phyloP scores from a whole-genome alignment of 2,113 vertebrate species.

The Ardeotis arabs region DNA sequence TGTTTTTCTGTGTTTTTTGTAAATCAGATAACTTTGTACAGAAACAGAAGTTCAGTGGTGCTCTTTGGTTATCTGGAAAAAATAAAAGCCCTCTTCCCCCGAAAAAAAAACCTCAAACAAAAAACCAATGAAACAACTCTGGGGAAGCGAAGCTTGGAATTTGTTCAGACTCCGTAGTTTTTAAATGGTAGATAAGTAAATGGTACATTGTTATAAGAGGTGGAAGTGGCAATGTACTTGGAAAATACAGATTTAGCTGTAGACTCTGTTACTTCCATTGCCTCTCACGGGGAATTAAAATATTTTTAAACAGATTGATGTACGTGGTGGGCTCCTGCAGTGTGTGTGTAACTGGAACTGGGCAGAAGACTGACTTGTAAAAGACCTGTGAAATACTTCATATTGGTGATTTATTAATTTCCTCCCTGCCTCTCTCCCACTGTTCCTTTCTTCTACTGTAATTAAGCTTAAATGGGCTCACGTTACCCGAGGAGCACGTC shows the following conservation, averaged over 20 bases:
- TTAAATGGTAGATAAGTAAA: background rate
- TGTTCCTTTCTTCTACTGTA: background rate
- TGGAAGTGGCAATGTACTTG: background rate
- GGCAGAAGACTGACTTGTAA: background rate
- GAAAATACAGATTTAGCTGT: background rate
- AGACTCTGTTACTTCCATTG: background rate
- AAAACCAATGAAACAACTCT: background rate
- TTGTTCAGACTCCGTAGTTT: background rate
- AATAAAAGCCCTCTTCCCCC: background rate
- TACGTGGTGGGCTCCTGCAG: fast-evolving
- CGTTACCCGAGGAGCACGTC: fast-evolving
- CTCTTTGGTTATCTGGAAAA: background rate
- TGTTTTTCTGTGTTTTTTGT: background rate
- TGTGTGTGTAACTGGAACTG: fast-evolving
- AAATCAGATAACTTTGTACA: background rate
- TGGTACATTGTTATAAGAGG: fast-evolving
- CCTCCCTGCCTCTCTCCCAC: background rate
- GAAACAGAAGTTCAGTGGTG: background rate
- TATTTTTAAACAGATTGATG: background rate
- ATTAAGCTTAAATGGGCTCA: background rate
- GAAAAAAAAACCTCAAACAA: background rate
- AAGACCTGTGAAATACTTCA: background rate
- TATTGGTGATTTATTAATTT: background rate
- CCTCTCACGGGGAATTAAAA: background rate
- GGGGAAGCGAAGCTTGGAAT: background rate